These are phyloP conservation scores for Lates calcarifer DNA, from an alignment of 2,113 vertebrate genomes.

Conservation along the genomic window DNA sequence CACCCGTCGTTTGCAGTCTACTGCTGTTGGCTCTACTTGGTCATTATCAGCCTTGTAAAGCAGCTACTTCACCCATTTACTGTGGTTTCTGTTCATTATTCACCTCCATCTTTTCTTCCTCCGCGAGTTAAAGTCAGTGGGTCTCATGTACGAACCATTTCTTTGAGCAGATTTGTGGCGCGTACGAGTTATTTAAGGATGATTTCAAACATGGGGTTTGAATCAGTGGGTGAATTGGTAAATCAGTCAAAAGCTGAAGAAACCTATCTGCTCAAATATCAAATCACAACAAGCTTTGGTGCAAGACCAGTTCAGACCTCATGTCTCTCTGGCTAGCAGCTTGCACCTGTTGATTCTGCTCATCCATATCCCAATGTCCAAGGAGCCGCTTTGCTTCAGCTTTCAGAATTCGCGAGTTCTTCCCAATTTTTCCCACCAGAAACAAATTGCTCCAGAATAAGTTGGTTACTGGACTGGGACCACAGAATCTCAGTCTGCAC, in stretches of 20 bases:
- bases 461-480: not conserved
- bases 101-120: not conserved
- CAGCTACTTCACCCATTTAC: not conserved
- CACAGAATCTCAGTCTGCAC: no score
- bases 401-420: not conserved
- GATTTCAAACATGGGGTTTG: not conserved
- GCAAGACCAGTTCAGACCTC: not conserved
- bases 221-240: not conserved
- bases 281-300: no score
- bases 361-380: not conserved
- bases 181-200: not conserved
- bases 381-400: not conserved
- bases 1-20: not conserved
- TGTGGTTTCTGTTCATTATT: constrained; percentile 28
- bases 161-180: not conserved
- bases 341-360: not conserved
- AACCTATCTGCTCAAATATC: no score
- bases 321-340: no score
- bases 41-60: constrained; percentile 61
- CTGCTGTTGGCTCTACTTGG: constrained; percentile 27
- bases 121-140: not conserved
- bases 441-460: not conserved
- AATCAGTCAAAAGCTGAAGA: no score
- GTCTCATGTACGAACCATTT: not conserved
- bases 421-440: not conserved